A percentile compares a stretch with the other conserved stretches of the same genome.
Evolutionary conservation across 92 coral and sea anemone genomes (phyloP).

Genomic region (Bergia puertoricense): DNA sequence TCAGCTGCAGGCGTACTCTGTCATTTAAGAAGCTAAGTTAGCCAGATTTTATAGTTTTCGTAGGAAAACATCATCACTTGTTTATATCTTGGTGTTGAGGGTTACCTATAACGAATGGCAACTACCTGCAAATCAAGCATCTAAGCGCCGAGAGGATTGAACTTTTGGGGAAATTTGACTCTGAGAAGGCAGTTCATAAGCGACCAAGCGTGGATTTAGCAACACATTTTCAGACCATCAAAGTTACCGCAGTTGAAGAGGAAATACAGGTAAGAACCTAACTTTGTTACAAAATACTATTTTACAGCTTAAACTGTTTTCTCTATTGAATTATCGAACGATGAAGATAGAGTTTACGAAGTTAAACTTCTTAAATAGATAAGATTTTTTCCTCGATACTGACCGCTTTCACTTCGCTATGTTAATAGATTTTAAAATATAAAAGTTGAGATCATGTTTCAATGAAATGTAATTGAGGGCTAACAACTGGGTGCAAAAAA

Average conservation of each 20-base stretch:
- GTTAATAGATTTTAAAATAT: too few relatives aligned
- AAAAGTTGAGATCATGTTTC: too few relatives aligned
- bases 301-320: neutral
- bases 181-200: neutral
- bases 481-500: too few relatives aligned
- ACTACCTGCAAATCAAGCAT: neutral
- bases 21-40: too few relatives aligned
- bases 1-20: too few relatives aligned
- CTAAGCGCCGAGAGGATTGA: constrained; percentile 12
- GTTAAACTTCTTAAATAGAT: neutral
- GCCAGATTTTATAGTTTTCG: too few relatives aligned
- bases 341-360: neutral
- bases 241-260: neutral
- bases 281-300: neutral
- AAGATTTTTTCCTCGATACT: too few relatives aligned
- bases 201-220: constrained; percentile 8
- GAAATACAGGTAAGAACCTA: neutral
- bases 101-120: neutral
- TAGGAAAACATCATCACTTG: too few relatives aligned
- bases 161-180: neutral
- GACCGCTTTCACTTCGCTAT: too few relatives aligned
- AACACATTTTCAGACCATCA: constrained; percentile 4
- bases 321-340: neutral
- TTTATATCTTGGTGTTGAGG: neutral
- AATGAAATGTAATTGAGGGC: too few relatives aligned